Evolutionary conservation across 2,888 invertebrate genomes (phyloP).

Genomic region (Papilio demoleus): DNA sequence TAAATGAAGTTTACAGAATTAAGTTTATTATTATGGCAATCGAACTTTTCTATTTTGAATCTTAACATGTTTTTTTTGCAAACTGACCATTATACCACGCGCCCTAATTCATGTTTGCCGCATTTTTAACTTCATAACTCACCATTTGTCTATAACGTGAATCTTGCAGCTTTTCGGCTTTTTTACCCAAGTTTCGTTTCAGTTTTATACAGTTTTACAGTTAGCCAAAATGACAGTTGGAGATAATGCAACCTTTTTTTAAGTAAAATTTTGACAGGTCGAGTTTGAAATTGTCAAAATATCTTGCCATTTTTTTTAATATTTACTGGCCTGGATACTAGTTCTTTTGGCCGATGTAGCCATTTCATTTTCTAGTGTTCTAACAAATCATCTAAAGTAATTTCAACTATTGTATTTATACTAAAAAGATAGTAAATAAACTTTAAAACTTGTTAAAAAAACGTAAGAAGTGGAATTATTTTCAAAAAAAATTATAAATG

Average conservation of each 20-base stretch:
- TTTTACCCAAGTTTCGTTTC: neutral
- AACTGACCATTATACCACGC: slow-evolving; percentile 2
- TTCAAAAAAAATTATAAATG: no score
- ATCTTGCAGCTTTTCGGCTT: slow-evolving; percentile 5
- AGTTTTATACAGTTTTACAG: neutral
- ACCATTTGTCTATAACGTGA: neutral
- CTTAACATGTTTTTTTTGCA: neutral
- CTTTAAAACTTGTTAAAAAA: no score
- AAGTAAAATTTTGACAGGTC: neutral
- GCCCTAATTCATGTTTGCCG: neutral
- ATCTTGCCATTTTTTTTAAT: neutral
- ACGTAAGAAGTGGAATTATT: no score
- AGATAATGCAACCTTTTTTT: neutral
- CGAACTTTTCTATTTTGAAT: neutral
- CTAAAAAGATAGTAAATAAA: no score
- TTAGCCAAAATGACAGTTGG: slow-evolving; percentile 5
- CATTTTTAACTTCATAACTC: neutral
- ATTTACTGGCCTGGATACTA: neutral
- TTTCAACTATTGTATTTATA: no score
- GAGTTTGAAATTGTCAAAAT: neutral
- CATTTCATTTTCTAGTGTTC: no score
- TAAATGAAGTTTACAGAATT: neutral
- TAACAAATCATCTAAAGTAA: no score
- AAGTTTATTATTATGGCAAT: neutral
- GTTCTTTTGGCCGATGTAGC: no score